A percentile compares a stretch with the other conserved stretches of the same genome.
Conservation (phyloP, 2,113 vertebrate species). For the Pangasianodon hypophthalmus region DNA sequence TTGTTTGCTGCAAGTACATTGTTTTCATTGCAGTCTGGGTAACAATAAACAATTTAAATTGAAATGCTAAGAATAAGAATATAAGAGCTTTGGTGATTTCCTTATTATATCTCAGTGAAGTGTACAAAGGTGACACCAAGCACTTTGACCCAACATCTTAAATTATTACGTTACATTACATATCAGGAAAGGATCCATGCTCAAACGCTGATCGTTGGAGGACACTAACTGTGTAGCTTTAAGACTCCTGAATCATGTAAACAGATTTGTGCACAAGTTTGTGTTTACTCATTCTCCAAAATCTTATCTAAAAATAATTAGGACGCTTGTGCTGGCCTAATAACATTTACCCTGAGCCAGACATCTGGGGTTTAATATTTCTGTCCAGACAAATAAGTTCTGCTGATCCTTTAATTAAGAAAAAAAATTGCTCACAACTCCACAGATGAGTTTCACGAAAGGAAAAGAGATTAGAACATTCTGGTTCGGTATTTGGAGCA, state of each 20-base stretch:
- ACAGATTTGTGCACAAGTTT: constrained; percentile 14
- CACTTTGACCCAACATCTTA: not conserved
- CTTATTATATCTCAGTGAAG: not conserved
- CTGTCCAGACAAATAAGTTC: constrained; percentile 32
- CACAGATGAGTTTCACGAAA: not conserved
- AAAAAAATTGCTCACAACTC: not conserved
- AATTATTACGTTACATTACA: not conserved
- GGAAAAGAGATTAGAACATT: constrained; percentile 7
- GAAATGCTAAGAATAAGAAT: not conserved
- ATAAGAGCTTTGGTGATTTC: not conserved
- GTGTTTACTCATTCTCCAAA: not conserved
- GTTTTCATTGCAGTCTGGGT: not conserved
- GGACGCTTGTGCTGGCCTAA: not conserved
- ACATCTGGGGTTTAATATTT: constrained; percentile 38
- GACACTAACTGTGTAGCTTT: not conserved
- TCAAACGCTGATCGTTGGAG: not conserved
- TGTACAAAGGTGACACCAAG: not conserved
- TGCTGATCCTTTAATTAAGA: constrained; percentile 30
- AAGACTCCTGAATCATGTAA: not conserved
- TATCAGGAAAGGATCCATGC: not conserved
- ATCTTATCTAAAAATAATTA: constrained; percentile 36
- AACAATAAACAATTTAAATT: not conserved
- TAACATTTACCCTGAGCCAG: constrained; percentile 31
- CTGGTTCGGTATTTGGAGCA: not conserved
- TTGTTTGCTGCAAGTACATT: not conserved